These are phyloP conservation scores for Phorcus lineatus DNA, from an alignment of 2,888 invertebrate species.

Conservation along the genomic window DNA sequence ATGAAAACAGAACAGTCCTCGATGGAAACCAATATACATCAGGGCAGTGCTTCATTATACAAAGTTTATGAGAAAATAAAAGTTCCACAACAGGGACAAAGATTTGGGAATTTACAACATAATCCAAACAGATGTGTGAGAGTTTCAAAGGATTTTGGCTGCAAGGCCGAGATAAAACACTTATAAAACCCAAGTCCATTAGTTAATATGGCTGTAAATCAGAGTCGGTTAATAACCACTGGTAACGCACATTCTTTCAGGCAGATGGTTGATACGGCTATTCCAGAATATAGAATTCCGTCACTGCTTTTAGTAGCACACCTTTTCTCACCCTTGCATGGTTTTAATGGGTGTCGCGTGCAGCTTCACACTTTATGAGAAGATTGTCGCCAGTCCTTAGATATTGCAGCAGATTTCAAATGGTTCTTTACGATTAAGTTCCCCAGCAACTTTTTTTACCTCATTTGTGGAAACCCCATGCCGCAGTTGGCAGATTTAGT, in stretches of 20 bases:
- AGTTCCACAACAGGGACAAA: background rate
- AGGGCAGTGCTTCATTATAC: background rate
- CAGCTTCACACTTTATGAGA: constrained; percentile 17
- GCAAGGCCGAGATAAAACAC: background rate
- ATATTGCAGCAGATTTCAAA: constrained; percentile 4
- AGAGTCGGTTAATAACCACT: constrained; percentile 3
- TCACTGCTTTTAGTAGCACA: constrained; percentile 3
- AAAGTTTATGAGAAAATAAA: background rate
- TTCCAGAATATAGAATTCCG: background rate
- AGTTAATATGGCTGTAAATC: constrained; percentile 11
- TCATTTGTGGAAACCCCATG: constrained; percentile 1
- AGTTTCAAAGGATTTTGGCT: background rate
- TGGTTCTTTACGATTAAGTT: constrained; percentile 10
- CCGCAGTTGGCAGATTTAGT: background rate
- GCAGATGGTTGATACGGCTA: background rate
- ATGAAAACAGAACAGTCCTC: too few species aligned
- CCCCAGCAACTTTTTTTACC: background rate
- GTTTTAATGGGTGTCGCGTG: constrained; percentile 21
- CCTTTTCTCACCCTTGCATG: background rate
- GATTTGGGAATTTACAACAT: constrained; percentile 4
- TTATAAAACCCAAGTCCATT: constrained; percentile 10
- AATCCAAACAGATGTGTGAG: background rate
- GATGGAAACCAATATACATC: too few species aligned
- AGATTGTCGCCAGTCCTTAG: constrained; percentile 6
- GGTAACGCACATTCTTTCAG: background rate